These are phyloP conservation scores for Mesocentrotus franciscanus DNA, from an alignment of 53 echinoderm and acorn worm species.

Conservation along the genomic window DNA sequence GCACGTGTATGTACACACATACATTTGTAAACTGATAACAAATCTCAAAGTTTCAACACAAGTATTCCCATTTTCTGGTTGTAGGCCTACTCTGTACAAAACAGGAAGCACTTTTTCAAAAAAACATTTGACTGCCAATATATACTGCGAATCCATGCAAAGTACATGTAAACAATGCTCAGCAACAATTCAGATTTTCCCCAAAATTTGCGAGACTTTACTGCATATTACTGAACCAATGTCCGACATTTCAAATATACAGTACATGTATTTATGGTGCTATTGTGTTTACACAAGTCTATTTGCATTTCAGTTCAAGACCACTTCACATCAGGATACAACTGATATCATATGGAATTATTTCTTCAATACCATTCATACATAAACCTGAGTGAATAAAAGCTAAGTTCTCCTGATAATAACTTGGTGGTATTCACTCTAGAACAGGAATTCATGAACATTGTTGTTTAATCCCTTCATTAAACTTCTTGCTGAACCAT, in stretches of 20 bases:
- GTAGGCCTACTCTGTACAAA: neutral
- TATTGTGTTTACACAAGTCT: neutral
- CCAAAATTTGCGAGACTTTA: neutral
- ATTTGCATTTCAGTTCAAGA: neutral
- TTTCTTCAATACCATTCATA: slow-evolving; percentile 3
- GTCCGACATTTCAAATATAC: neutral
- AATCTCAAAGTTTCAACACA: too few relatives aligned
- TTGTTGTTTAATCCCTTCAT: neutral
- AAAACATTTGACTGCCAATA: neutral
- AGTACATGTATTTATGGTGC: neutral
- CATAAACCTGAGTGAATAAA: neutral
- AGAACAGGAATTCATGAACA: neutral
- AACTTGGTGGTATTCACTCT: neutral
- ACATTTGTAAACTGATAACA: too few relatives aligned
- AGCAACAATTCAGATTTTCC: neutral
- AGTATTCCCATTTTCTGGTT: too few relatives aligned
- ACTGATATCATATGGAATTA: neutral
- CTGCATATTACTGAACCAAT: neutral
- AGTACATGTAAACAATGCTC: too few relatives aligned
- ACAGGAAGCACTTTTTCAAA: neutral
- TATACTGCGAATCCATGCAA: neutral
- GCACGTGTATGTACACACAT: too few relatives aligned
- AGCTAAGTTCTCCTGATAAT: neutral
- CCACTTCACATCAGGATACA: neutral
- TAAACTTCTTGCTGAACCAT: neutral